phyloP scores from a whole-genome alignment of 2,113 vertebrate genomes.

The Alethe castanea region DNA sequence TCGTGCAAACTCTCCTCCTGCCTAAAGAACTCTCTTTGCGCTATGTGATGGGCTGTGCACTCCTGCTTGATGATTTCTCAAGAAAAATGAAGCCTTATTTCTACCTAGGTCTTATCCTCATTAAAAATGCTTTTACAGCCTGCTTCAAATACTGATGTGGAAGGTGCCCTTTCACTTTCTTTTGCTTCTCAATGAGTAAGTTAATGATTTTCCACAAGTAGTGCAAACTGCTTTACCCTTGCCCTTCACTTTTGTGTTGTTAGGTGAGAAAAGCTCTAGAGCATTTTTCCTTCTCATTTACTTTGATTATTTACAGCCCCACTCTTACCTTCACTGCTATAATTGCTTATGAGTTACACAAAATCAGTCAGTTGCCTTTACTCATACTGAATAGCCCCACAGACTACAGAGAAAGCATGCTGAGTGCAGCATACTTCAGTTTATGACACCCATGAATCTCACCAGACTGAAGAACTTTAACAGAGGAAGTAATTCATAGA shows the following conservation, averaged over 20 bases:
- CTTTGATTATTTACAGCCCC: constrained; percentile 34
- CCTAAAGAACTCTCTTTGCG: neutral
- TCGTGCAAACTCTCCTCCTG: neutral
- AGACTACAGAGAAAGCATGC: neutral
- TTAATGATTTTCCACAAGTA: constrained; percentile 7
- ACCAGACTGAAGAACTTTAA: neutral
- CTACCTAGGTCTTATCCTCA: neutral
- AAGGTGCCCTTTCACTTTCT: constrained; percentile 36
- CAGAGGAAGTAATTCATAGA: constrained; percentile 1
- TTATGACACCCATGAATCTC: constrained; percentile 26
- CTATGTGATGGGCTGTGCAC: neutral
- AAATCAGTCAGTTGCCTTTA: constrained; percentile 23
- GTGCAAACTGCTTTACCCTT: neutral
- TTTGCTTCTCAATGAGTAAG: constrained; percentile 13
- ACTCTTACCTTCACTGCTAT: neutral
- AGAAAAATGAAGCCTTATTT: constrained; percentile 20
- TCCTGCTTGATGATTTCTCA: neutral
- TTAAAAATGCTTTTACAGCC: constrained; percentile 29
- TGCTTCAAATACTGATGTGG: constrained; percentile 13
- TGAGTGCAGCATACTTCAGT: neutral
- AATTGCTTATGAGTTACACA: constrained; percentile 25
- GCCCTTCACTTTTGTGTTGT: neutral
- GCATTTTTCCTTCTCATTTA: constrained; percentile 23
- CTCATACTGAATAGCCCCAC: neutral
- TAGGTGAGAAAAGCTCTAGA: constrained; percentile 28